Base-by-base conservation (phyloP, 1,140 invertebrate species). In the Epicauta chinensis region DNA sequence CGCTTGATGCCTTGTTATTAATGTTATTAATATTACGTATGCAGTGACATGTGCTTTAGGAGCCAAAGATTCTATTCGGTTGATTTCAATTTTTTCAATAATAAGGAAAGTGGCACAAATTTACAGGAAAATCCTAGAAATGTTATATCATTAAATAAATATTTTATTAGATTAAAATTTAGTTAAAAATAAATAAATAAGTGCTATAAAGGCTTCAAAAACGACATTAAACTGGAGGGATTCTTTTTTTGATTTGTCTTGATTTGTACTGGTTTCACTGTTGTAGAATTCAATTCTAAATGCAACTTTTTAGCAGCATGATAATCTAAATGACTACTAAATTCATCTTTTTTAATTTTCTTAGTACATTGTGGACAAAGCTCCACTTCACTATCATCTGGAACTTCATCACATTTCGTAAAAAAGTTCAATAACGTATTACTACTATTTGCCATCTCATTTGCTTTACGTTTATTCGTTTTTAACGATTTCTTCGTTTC, bases 221-320 rank as follows among this genome's bases (percentile, higher is more conserved):
- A 50, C 10, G 47, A 50, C 14, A 12, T 41, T 12, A 50, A 29
- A 50, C 37, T 50, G 11, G 15, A 34, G 30, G 14, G 37, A 29
- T 14, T 50, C 32, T 50, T 50, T 3, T 31, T 41, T 50, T 50
- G 9, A 12, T 14, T 23, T 17, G 23, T 10, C 40, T 50, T 32
- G 13, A 11, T 39, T 39, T 49, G 10, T 13, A 14, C 23, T 30
- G 5, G 30, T 32, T 44, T 12, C 3, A 10, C n/a, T 30, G 14
- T 11, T 15, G 4, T 3, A 3, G 23, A 23, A 61, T 71, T 75
- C 49, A 68, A 62, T 73, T 72, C 71, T 55, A 71, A 70, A 61
- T 80, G 83, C 29, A 89, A 61, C 60, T 76, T 78, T 61, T 80
- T 81, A 3, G 86, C 85, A 51, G 81, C 69, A 64, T 89, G 86